A percentile compares a stretch with the other conserved stretches of the same genome.
Conservation (phyloP, 2,888 invertebrate genomes). For the Philaethria dido region DNA sequence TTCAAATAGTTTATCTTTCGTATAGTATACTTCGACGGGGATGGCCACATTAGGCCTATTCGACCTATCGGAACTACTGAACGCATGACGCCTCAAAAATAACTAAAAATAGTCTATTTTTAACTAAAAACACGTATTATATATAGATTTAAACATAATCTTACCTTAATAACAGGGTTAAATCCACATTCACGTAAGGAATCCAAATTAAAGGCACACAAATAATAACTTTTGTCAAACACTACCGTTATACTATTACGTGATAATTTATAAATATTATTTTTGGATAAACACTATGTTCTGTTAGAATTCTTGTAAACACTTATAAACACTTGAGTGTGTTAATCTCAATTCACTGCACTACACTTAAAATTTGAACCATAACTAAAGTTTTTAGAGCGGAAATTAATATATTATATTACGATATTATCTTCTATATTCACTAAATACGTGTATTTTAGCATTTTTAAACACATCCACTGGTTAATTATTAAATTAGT, state of each 20-base stretch:
- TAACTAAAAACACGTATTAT: background rate
- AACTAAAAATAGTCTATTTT: constrained; percentile 6
- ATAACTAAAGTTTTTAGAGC: background rate
- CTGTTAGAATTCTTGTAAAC: background rate
- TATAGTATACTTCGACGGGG: constrained; percentile 45
- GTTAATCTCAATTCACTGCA: constrained; percentile 25
- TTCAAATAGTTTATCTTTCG: constrained; percentile 12
- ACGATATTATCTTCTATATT: background rate
- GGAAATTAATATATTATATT: constrained; percentile 2
- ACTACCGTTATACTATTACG: constrained; percentile 24
- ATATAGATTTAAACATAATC: constrained; percentile 8
- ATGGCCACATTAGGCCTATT: constrained; percentile 59
- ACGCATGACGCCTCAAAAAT: constrained; percentile 23
- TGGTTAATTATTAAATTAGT: background rate
- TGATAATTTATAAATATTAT: constrained; percentile 1
- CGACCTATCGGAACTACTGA: constrained; percentile 43
- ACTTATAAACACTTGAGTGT: constrained; percentile 16
- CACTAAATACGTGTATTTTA: constrained; percentile 5
- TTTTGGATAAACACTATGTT: constrained; percentile 14
- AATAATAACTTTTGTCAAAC: constrained; percentile 34
- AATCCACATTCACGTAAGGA: constrained; percentile 65
- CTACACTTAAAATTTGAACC: constrained; percentile 29
- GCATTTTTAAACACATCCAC: constrained; percentile 11
- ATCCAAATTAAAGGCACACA: constrained; percentile 61
- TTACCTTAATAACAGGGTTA: constrained; percentile 66